Base-by-base conservation (phyloP, 2,888 invertebrate genomes). In the Venustoraphidia nigricollis region DNA sequence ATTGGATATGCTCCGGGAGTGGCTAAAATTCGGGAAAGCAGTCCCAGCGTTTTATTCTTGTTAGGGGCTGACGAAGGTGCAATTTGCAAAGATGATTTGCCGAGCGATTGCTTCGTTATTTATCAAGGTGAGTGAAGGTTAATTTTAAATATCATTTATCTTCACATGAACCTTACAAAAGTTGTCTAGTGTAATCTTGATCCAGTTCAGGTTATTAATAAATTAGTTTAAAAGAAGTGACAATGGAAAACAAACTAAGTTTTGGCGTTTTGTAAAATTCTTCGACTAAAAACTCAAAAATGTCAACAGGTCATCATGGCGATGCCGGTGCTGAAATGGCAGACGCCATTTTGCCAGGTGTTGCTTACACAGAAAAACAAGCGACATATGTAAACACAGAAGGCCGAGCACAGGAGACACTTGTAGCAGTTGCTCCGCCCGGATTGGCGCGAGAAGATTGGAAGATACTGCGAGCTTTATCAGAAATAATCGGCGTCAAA, bases 331-430 rank as follows among this genome's bases (percentile, higher is more conserved):
- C 97, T 1, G 68, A 77, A 39, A 83, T 92, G 54, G 97, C 98
- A 37, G 95, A 98, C 69, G 79, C 90, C 2, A 79, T 98, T 50
- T 69, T 98, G 10, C 94, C 98, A 2, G 92, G 96, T 52, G 93
- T 94, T 8, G 96, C 98, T 0, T 99, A 97, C 69, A 98, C 98
- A 0, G 98, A 98, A 75, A 98, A 98, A 70, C 84, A 89, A 63
- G 94, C 80, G n/a, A 94, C 90, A 1, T 98, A 88, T 67, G 94
- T 94, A 0, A 98, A 98, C 70, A 96, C 93, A 0, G 98, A 99
- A 73, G 98, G 98, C 2, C 78, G 97, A 53, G 81, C 95, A 36
- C 96, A 97, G 67, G 85, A 91, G 69, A 91, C 94, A 1, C 70
- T 84, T 36, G 72, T 78, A 4, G 95, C 94, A 14, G 85, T 95